Evolutionary conservation across 2,888 invertebrate species (phyloP), one percentile per base, ranked within the genome.

Genomic region (Amphiduros pacificus): DNA sequence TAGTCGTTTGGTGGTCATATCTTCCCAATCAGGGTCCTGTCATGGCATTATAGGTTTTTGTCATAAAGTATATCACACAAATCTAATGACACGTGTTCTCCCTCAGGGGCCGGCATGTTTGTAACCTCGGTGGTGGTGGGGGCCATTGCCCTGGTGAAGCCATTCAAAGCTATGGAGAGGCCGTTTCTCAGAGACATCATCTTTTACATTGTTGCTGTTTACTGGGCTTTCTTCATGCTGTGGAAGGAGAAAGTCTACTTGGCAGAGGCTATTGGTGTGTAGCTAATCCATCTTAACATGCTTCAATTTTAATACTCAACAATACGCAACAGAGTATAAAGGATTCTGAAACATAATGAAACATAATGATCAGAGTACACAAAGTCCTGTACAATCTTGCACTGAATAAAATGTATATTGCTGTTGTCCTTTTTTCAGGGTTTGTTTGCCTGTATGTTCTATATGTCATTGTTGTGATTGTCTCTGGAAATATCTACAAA

Each of bases 101-200:
- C 48, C 55, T n/a, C 69, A 85, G 87, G 88, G 48, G 87, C 87
- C 24, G 88, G 87, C 6, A 83, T 87, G 36, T 89, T 89, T 76
- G 86, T 87, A 1, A 87, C 87, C 0, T 82, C 86, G 0, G 80
- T 88, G 22, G 87, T 89, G 17, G 86, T 85, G 26, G 88, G 88
- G 0, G 77, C 85, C 3, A 84, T 88, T 2, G 84, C 87, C 14
- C 71, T 87, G 11, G 75, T 84, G 17, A 76, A 77, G 14, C 88
- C 88, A 0, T 88, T 89, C 75, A 73, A 77, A 55, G 73, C 80
- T 17, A 83, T 83, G 80, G 77, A 85, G 69, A 70, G 84, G 22
- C 85, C 85, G 4, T 84, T 86, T 62, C 72, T 87, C 2, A 74
- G 86, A 29, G 86, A 87, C 69, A 74, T 85, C 40, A 74, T 84